phyloP scores from a whole-genome alignment of 2,888 invertebrate genomes.

The Dilophus febrilis region DNA sequence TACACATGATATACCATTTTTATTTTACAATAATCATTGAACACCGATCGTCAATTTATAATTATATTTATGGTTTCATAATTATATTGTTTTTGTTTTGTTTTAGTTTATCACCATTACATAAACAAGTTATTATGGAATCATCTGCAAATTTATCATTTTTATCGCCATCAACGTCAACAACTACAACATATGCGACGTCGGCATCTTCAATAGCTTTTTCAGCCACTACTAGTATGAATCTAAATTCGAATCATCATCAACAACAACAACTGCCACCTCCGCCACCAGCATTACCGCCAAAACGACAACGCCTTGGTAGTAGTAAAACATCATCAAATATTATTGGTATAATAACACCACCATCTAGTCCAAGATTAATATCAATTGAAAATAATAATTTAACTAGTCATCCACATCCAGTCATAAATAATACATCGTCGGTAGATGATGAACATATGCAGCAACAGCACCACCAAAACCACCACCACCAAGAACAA shows the following conservation, averaged over 20 bases:
- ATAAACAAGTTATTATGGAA: constrained; percentile 9
- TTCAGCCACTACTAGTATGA: no score
- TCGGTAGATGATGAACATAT: no score
- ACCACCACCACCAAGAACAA: no score
- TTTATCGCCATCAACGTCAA: constrained; percentile 1
- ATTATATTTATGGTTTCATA: no score
- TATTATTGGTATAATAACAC: constrained; percentile 33
- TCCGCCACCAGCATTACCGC: constrained; percentile 12
- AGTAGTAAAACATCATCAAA: constrained; percentile 30
- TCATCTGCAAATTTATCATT: background rate
- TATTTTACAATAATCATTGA: no score
- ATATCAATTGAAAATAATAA: background rate
- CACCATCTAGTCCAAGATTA: constrained; percentile 29
- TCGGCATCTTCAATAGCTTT: background rate
- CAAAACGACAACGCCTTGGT: constrained; percentile 31
- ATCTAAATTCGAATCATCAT: constrained; percentile 1
- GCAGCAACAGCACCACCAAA: no score
- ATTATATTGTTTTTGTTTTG: constrained; percentile 2
- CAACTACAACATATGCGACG: constrained; percentile 1
- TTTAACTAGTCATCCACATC: constrained; percentile 5
- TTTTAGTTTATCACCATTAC: constrained; percentile 11
- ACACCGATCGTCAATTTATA: no score
- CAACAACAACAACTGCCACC: no score
- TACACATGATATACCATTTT: background rate
- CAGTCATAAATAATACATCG: no score